A percentile compares a stretch with the other conserved stretches of the same genome.
These are phyloP conservation scores for Scleropages formosus DNA, from an alignment of 2,797 vertebrate genomes.

Conservation along the genomic window DNA sequence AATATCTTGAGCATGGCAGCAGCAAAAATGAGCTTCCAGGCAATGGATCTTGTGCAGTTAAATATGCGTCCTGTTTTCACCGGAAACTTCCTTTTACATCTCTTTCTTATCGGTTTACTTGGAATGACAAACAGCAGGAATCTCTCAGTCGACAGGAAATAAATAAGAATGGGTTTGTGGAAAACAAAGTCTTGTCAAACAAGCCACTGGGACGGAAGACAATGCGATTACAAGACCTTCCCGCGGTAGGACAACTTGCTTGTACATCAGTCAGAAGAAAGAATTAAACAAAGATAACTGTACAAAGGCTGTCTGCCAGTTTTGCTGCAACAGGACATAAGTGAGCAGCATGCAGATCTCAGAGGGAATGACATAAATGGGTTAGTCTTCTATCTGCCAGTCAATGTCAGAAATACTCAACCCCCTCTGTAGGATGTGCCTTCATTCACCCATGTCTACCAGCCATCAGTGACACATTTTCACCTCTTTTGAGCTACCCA, in stretches of 20 bases:
- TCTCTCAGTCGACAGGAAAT: too few species aligned
- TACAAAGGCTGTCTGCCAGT: neutral
- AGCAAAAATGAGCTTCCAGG: neutral
- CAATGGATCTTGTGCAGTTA: neutral
- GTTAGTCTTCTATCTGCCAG: slow-evolving; percentile 32
- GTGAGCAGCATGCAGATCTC: neutral
- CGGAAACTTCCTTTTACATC: neutral
- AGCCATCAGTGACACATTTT: slow-evolving; percentile 2
- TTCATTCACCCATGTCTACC: slow-evolving; percentile 22
- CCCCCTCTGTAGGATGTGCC: neutral
- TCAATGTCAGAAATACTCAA: slow-evolving; percentile 31
- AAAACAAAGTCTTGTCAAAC: neutral
- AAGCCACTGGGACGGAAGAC: too few species aligned
- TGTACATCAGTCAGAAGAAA: too few species aligned
- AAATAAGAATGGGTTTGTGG: too few species aligned
- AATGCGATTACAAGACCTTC: too few species aligned
- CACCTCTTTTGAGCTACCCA: slow-evolving; percentile 17
- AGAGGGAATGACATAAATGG: slow-evolving; percentile 18
- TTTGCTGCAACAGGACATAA: neutral
- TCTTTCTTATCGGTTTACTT: neutral
- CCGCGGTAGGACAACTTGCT: too few species aligned
- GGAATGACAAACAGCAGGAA: too few species aligned
- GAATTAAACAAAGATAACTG: neutral
- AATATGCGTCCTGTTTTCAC: neutral
- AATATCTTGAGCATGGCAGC: too few species aligned